These are phyloP conservation scores for Loripinus fragilis DNA, from an alignment of 2,888 invertebrate species.

Conservation along the genomic window DNA sequence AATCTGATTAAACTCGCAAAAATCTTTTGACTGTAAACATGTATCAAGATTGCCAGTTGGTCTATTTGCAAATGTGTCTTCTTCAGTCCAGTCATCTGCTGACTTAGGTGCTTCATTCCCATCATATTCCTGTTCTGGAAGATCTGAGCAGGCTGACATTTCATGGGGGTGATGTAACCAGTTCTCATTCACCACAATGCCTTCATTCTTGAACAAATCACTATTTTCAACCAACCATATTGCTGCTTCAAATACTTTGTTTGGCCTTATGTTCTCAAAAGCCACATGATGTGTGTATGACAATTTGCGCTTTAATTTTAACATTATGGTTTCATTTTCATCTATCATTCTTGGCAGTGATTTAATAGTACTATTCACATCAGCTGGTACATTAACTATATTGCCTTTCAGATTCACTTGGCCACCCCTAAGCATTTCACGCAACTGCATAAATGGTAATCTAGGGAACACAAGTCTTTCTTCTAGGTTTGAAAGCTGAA, in stretches of 20 bases:
- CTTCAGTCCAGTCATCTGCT: too few relatives aligned
- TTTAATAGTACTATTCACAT: not conserved
- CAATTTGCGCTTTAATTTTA: not conserved
- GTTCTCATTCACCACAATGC: too few relatives aligned
- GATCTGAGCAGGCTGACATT: not conserved
- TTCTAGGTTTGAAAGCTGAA: not conserved
- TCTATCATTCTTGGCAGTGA: not conserved
- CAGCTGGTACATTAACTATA: not conserved
- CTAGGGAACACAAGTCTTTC: conserved; percentile 2
- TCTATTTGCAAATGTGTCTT: too few relatives aligned
- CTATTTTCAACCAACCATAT: not conserved
- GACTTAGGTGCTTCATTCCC: not conserved
- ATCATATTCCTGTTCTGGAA: not conserved
- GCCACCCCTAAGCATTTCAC: not conserved
- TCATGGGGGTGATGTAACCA: not conserved
- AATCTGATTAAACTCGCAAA: not conserved
- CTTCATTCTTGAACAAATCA: not conserved
- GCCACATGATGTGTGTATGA: not conserved
- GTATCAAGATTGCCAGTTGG: not conserved
- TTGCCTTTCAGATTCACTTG: not conserved
- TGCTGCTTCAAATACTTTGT: not conserved
- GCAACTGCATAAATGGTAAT: conserved; percentile 4
- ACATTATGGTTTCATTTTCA: not conserved
- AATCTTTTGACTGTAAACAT: not conserved
- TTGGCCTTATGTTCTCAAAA: not conserved